A percentile compares a stretch with the other conserved stretches of the same genome.
Evolutionary conservation across 35 echinoderm and acorn worm species (phyloP).

Genomic region (Amphiura filiformis): DNA sequence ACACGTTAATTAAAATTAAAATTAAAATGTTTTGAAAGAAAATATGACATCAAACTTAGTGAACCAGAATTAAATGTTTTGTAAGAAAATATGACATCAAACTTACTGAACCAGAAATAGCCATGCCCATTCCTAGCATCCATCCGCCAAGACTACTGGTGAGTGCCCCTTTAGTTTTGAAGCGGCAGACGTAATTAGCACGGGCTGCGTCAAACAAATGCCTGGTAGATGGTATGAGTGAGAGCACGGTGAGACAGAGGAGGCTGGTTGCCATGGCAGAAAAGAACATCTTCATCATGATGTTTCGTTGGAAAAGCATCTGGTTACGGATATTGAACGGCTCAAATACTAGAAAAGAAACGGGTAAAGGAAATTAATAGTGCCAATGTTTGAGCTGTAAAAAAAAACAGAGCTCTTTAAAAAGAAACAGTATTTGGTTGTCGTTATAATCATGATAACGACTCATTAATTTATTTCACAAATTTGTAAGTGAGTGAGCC

Average conservation of each 20-base stretch:
- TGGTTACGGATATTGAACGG: constrained; percentile 70
- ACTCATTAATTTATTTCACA: too few relatives aligned
- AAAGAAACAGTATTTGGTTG: neutral
- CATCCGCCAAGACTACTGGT: constrained; percentile 64
- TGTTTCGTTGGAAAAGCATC: constrained; percentile 77
- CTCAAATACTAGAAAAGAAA: constrained; percentile 84
- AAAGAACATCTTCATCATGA: constrained; percentile 95
- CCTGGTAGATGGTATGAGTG: constrained; percentile 66
- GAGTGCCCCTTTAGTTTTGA: constrained; percentile 52
- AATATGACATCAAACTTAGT: constrained; percentile 35
- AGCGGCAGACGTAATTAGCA: constrained; percentile 31
- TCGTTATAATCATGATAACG: too few relatives aligned
- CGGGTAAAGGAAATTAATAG: neutral
- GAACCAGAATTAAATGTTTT: constrained; percentile 9
- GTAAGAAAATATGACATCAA: too few relatives aligned
- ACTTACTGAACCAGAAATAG: constrained; percentile 84
- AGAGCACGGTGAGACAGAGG: constrained; percentile 59
- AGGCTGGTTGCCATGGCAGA: constrained; percentile 66
- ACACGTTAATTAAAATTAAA: too few relatives aligned
- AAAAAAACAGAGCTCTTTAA: neutral
- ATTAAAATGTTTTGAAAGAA: too few relatives aligned
- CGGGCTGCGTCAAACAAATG: constrained; percentile 48
- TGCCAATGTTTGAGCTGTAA: neutral
- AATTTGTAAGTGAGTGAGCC: too few relatives aligned
- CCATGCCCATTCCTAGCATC: constrained; percentile 86